A percentile compares a stretch with the other conserved stretches of the same genome.
These are phyloP conservation scores for Metridium senile DNA, from an alignment of 92 coral and sea anemone species.

Conservation along the genomic window DNA sequence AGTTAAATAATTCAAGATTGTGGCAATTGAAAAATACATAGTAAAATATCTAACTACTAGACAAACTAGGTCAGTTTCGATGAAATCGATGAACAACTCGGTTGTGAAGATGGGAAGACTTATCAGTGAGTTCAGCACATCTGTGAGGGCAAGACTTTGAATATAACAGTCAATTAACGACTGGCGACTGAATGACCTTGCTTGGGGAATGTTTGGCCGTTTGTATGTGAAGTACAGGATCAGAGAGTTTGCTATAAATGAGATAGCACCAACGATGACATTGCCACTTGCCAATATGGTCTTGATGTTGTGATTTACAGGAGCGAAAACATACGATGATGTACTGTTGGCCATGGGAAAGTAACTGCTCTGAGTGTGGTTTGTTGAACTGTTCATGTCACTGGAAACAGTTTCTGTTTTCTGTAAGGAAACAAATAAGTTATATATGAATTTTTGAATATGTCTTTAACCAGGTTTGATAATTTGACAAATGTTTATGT, in stretches of 20 bases:
- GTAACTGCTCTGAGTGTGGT: not conserved
- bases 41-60: too few species aligned
- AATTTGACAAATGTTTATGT: too few species aligned
- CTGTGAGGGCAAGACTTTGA: slow-evolving; percentile 10
- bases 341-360: not conserved
- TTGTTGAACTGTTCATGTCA: not conserved
- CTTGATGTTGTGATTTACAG: not conserved
- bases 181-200: not conserved
- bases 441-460: too few species aligned
- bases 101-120: too few species aligned
- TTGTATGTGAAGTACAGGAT: too few species aligned
- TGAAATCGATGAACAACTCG: too few species aligned
- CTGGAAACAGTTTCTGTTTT: too few species aligned
- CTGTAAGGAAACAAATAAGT: too few species aligned
- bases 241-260: slow-evolving; percentile 12
- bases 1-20: not conserved
- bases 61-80: slow-evolving; percentile 9
- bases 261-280: not conserved
- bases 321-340: too few species aligned
- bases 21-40: slow-evolving; percentile 10
- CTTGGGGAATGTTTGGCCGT: not conserved
- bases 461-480: too few species aligned
- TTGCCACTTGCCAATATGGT: not conserved
- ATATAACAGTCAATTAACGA: not conserved
- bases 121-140: too few species aligned